phyloP scores from a whole-genome alignment of 2,888 invertebrate species.

The Atrina japonica region DNA sequence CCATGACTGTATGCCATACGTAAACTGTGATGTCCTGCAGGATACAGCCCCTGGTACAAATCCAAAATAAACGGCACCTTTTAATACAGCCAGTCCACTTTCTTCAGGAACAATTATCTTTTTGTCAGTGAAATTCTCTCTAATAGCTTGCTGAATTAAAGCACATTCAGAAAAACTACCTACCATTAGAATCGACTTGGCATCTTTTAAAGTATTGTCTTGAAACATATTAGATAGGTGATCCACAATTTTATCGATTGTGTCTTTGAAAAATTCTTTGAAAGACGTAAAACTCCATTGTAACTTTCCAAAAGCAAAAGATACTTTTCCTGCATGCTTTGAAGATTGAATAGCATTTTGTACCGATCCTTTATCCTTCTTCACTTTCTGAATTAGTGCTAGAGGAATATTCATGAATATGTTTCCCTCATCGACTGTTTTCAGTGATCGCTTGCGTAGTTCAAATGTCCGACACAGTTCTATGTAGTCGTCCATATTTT shows the following conservation, averaged over 20 bases:
- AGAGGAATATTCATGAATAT: slow-evolving; percentile 30
- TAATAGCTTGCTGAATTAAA: slow-evolving; percentile 25
- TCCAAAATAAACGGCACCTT: slow-evolving; percentile 51
- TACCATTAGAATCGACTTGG: slow-evolving; percentile 28
- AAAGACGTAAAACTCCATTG: slow-evolving; percentile 18
- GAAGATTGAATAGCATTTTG: slow-evolving; percentile 16
- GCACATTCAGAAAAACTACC: slow-evolving; percentile 40
- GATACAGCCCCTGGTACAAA: slow-evolving; percentile 40
- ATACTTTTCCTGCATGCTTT: slow-evolving; percentile 10
- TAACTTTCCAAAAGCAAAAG: slow-evolving; percentile 20
- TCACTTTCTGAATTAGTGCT: slow-evolving; percentile 15
- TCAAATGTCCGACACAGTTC: slow-evolving; percentile 38
- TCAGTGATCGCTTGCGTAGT: slow-evolving; percentile 34
- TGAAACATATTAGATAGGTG: slow-evolving; percentile 30
- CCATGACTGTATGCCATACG: slow-evolving; percentile 42
- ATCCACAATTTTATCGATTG: slow-evolving; percentile 24
- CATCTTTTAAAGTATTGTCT: neutral
- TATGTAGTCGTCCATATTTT: slow-evolving; percentile 36
- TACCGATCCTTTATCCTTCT: slow-evolving; percentile 11
- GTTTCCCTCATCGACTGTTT: slow-evolving; percentile 4
- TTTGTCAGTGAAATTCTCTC: slow-evolving; percentile 27
- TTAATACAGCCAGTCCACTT: slow-evolving; percentile 45
- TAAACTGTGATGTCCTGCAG: slow-evolving; percentile 39
- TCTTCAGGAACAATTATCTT: slow-evolving; percentile 46
- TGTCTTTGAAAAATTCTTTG: slow-evolving; percentile 26